Base-by-base conservation (phyloP, 2,797 vertebrate genomes). In the Anguilla pacifica region DNA sequence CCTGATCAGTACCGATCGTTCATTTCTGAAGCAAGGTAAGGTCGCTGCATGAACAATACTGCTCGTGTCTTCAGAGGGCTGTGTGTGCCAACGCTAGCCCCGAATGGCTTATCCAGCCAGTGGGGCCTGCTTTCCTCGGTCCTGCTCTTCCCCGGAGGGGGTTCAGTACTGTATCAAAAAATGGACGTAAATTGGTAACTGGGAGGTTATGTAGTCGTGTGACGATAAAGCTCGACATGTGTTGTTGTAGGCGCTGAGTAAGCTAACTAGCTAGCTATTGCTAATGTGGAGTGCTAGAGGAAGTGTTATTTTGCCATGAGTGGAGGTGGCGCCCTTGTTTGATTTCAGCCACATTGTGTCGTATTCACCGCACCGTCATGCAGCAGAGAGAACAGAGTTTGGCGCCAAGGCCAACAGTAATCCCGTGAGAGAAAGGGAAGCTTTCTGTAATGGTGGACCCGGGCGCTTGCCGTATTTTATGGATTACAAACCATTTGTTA, bases 241-340 rank as follows among this genome's bases (percentile, higher is more conserved):
- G 39, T 83, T 15, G 57, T 13, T 64, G 19, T 22, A 19, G 1
- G 9, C 46, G 81, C 6, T 17, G 84, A 39, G 39, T 11, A 31
- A 70, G 19, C 6, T 53, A 7, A 46, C 74, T 79, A 46, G 74
- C 35, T 22, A 46, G 74, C 35, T 22, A 46, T n/a, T 55, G 64
- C 67, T 85, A 13, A 31, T 3, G 61, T 70, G 49, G 85, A 5
- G n/a, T 72, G 81, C 86, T 90, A 15, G 90, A 93, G 94, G 93
- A 94, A 95, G 94, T 94, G 93, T 90, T 93, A 93, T 93, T 88
- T 89, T 93, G 92, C 91, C 90, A 87, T 11, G 91, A 53, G 59
- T 85, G 84, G 81, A 87, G 91, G 92, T 93, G 94, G 95, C 94
- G 94, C 94, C 94, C 93, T 94, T 94, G 94, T 95, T 95, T 94